phyloP scores from a whole-genome alignment of 2,113 vertebrate species.

The Hystrix brachyura region DNA sequence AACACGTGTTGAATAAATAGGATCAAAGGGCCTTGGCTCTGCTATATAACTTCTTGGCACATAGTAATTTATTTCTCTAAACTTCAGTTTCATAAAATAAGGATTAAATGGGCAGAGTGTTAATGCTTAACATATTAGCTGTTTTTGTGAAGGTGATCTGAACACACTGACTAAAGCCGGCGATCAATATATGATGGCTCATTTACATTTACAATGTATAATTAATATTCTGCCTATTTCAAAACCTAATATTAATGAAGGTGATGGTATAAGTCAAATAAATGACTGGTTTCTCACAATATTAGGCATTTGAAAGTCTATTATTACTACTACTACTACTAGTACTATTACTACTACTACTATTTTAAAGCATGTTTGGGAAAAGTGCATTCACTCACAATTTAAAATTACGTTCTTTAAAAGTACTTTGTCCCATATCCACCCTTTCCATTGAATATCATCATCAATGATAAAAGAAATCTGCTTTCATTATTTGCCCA shows the following conservation, averaged over 20 bases:
- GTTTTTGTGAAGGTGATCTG: background rate
- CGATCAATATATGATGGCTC: background rate
- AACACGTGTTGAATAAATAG: background rate
- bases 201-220: slow-evolving; percentile 10
- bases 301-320: slow-evolving; percentile 21
- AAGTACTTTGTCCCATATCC: background rate
- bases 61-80: background rate
- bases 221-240: slow-evolving; percentile 37
- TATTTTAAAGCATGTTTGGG: slow-evolving; percentile 4
- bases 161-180: background rate
- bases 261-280: slow-evolving; percentile 15
- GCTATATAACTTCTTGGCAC: background rate
- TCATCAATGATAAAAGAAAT: slow-evolving; percentile 39
- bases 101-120: slow-evolving; percentile 26
- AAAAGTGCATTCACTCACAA: background rate
- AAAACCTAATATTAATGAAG: slow-evolving; percentile 50
- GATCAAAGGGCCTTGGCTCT: slow-evolving; percentile 30
- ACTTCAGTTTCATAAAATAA: slow-evolving; percentile 37
- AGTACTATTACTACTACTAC: background rate
- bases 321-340: background rate
- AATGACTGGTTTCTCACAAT: background rate
- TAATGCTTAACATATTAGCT: slow-evolving; percentile 19
- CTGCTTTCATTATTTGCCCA: slow-evolving; percentile 30
- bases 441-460: slow-evolving; percentile 14
- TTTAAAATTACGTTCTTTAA: slow-evolving; percentile 63